Percentiles rank a stretch among this genome's conserved stretches.
Evolutionary conservation across 2,888 invertebrate genomes (phyloP).

Genomic region (Sesia bembeciformis): DNA sequence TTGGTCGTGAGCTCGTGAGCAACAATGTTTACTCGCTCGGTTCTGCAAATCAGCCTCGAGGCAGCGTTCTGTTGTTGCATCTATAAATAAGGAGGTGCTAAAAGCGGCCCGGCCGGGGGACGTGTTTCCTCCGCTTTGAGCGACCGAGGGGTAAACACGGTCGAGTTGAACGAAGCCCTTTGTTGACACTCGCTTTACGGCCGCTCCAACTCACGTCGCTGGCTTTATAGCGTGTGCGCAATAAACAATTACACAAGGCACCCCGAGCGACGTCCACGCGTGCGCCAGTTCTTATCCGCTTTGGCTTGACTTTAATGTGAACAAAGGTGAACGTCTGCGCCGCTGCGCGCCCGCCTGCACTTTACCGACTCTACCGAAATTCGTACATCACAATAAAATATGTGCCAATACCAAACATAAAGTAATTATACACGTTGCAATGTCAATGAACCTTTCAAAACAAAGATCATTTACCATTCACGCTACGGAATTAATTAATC

Average conservation of each 20-base stretch:
- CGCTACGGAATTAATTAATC: constrained; percentile 16
- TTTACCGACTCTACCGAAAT: not conserved
- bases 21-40: constrained; percentile 53
- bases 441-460: constrained; percentile 20
- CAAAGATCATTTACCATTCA: constrained; percentile 11
- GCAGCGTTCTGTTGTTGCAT: constrained; percentile 51
- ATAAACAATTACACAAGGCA: constrained; percentile 30
- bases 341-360: not conserved
- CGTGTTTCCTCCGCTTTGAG: constrained; percentile 68
- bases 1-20: constrained; percentile 19
- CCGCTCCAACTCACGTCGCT: constrained; percentile 35
- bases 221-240: constrained; percentile 42
- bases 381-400: not conserved
- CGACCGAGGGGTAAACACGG: constrained; percentile 64
- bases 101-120: constrained; percentile 67
- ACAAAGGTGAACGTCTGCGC: constrained; percentile 26
- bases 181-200: constrained; percentile 68
- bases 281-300: constrained; percentile 7
- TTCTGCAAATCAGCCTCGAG: constrained; percentile 61
- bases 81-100: constrained; percentile 74
- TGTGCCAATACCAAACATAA: not conserved
- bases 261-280: constrained; percentile 18
- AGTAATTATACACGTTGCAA: not conserved
- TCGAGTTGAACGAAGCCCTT: constrained; percentile 53
- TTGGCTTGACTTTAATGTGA: constrained; percentile 3